Percentiles rank a stretch among this genome's conserved stretches.
Evolutionary conservation across 2,888 invertebrate genomes (phyloP).

Genomic region (Dynastes tityus): DNA sequence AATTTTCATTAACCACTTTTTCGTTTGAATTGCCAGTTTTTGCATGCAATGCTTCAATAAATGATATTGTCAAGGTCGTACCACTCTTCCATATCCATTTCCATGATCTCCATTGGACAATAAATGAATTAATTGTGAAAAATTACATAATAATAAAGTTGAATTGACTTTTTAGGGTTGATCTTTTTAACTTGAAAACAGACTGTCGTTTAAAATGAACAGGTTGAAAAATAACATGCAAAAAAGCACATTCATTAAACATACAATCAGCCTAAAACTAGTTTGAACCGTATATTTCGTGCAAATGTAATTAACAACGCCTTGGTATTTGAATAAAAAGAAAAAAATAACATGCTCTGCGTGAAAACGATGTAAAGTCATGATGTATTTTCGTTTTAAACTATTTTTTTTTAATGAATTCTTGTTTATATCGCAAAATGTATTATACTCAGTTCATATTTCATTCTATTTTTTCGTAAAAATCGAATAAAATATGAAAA

Average conservation of each 20-base stretch:
- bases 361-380: not conserved
- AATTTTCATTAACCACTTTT: too few relatives aligned
- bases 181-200: conserved; percentile 43
- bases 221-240: conserved; percentile 41
- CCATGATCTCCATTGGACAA: not conserved
- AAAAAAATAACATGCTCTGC: conserved; percentile 5
- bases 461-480: not conserved
- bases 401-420: too few relatives aligned
- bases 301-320: conserved; percentile 30
- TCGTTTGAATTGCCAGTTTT: not conserved
- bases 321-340: conserved; percentile 2
- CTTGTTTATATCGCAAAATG: too few relatives aligned
- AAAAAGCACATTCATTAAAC: conserved; percentile 46
- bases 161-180: not conserved
- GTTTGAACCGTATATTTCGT: conserved; percentile 40
- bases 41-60: not conserved
- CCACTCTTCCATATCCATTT: too few relatives aligned
- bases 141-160: not conserved
- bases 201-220: conserved; percentile 36
- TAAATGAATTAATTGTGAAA: not conserved
- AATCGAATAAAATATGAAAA: not conserved
- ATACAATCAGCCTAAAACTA: conserved; percentile 45
- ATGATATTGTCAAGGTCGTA: not conserved
- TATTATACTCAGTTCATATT: not conserved
- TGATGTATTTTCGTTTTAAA: too few relatives aligned